phyloP scores from a whole-genome alignment of 2,113 vertebrate genomes.

The Mungos mungo region DNA sequence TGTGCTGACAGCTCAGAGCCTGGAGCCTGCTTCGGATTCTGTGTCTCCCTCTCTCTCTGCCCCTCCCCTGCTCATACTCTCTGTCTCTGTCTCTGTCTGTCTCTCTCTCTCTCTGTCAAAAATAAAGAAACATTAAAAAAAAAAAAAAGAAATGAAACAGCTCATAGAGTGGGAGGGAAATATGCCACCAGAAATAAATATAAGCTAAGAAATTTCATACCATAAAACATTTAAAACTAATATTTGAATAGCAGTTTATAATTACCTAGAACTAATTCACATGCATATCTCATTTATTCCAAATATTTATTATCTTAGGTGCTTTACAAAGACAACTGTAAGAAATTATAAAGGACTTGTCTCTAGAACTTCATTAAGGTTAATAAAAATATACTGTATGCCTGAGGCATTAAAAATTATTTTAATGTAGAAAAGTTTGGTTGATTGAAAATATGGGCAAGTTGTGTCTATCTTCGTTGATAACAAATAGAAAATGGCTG shows the following conservation, averaged over 20 bases:
- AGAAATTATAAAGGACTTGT: background rate
- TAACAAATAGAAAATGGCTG: background rate
- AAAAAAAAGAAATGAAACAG: background rate
- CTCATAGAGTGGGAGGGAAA: background rate
- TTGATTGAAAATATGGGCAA: background rate
- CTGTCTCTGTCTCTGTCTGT: too few species aligned
- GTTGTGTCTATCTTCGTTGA: background rate
- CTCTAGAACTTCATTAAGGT: background rate
- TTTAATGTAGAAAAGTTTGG: conserved; percentile 22
- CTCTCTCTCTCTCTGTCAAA: too few species aligned
- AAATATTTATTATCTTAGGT: conserved; percentile 51
- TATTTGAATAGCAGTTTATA: conserved; percentile 34
- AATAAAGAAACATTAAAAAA: too few species aligned
- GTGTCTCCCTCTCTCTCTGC: too few species aligned
- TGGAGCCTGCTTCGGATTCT: too few species aligned
- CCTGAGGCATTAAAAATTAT: background rate
- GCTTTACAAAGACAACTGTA: background rate
- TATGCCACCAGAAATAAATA: background rate
- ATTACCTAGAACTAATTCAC: conserved; percentile 5
- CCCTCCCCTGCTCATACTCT: too few species aligned
- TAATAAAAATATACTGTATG: conserved; percentile 3
- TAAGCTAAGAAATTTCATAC: background rate
- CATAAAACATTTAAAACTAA: background rate
- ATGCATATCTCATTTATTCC: conserved; percentile 2
- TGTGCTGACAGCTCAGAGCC: too few species aligned